A percentile compares a stretch with the other conserved stretches of the same genome.
Conservation (phyloP, 2,113 vertebrate genomes). For the Paraplagusia blochii region DNA sequence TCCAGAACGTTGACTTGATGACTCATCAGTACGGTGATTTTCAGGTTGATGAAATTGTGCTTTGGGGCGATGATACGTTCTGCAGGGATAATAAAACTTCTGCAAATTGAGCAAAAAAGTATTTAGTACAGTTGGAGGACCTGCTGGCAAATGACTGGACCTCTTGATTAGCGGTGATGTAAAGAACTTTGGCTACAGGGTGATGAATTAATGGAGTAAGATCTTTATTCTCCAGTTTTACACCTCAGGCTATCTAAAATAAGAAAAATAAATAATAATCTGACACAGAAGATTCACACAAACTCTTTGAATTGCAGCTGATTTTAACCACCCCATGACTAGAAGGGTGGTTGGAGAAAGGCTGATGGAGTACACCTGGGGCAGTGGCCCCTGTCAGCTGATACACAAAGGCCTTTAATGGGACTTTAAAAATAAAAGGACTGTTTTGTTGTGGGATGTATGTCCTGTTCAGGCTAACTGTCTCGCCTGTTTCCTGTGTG, state of each 20-base stretch:
- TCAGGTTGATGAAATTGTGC: conserved; percentile 11
- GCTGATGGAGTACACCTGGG: conserved; percentile 13
- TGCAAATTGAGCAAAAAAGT: conserved; percentile 15
- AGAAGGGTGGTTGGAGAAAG: conserved; percentile 36
- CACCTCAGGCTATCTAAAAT: conserved; percentile 3
- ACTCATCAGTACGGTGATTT: background rate
- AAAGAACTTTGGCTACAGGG: conserved; percentile 19
- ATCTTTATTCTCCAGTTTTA: background rate
- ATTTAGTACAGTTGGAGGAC: conserved; percentile 21
- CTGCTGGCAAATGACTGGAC: conserved; percentile 4
- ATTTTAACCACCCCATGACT: conserved; percentile 1
- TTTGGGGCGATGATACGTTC: conserved; percentile 12
- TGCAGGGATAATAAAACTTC: background rate
- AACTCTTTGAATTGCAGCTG: background rate
- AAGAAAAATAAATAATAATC: background rate
- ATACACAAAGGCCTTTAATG: conserved; percentile 60
- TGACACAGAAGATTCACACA: background rate
- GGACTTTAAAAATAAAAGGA: conserved; percentile 18
- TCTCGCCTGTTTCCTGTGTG: conserved; percentile 71
- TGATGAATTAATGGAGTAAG: conserved; percentile 19
- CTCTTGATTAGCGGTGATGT: conserved; percentile 19
- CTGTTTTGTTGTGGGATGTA: conserved; percentile 55
- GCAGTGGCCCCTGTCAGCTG: conserved; percentile 47
- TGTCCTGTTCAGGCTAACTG: conserved; percentile 65
- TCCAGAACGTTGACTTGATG: background rate